Base-by-base conservation (phyloP, 2,888 invertebrate species). In the Pomacea canaliculata region DNA sequence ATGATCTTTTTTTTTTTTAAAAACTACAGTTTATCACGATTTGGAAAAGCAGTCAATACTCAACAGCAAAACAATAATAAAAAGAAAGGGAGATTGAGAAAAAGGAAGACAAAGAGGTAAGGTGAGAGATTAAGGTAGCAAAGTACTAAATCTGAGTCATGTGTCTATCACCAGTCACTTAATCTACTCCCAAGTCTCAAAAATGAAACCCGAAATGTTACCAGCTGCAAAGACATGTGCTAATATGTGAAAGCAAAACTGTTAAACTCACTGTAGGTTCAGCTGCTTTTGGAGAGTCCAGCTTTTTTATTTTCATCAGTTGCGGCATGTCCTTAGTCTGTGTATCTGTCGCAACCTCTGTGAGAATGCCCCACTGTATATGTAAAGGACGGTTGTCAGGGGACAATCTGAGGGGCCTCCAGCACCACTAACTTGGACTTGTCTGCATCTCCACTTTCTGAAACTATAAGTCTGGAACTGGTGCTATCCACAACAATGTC, bases 231-330 rank as follows among this genome's bases (percentile, higher is more conserved):
- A n/a, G 10, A 2, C 8, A 63, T 23, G 19, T 63, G 60, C n/a
- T 63, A 10, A 62, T 62, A 37, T 10, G n/a, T 8, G 7, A 27
- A 71, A 62, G 19, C 16, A 71, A 37, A 71, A 23, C 23, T 13
- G 46, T 18, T 70, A 70, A 23, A 10, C 27, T 63, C 27, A n/a
- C 63, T 68, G 68, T 68, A 66, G 75, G 51, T 2, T 78, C 78
- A 18, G 27, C 27, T 13, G 73, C 71, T 23, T 75, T 73, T 19
- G 82, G 69, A 2, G 86, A 85, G 23, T 84, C 84, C 66, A 87
- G 76, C 75, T 84, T 85, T 70, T 84, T 84, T 65, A 87, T 85
- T 76, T 83, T 84, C 80, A 83, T 82, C 76, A 88, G 80, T 73
- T 83, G 83, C 16, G 88, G 88, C 74, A 82, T 80, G 80, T 84